Evolutionary conservation across 2,797 vertebrate genomes (phyloP), one percentile per base, ranked within the genome.

Genomic region (Gymnothorax javanicus): DNA sequence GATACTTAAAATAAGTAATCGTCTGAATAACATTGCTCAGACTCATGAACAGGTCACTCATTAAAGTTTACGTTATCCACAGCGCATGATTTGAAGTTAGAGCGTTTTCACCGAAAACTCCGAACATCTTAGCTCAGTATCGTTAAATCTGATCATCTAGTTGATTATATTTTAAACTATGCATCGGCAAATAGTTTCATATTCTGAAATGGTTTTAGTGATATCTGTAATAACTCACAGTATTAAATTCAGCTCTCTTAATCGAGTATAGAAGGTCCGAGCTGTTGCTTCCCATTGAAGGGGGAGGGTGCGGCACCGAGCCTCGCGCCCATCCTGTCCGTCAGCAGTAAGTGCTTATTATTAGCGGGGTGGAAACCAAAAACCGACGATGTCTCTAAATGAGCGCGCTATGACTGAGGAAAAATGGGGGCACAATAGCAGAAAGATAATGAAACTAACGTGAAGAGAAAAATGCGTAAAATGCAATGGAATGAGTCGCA

Each of bases 361-460:
- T 89, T 90, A 90, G 87, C 92, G 89, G 86, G 83, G 92, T 87
- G 91, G 89, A 91, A 93, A 93, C 94, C 94, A 94, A 93, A 90
- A 92, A 93, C 88, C 88, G 85, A 90, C 90, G 90, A 91, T 90
- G 87, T 89, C 92, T 94, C 89, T 9, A 71, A 71, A n/a, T 93
- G 94, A 93, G 91, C 90, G 92, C 91, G 90, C 90, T 90, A 88
- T 90, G 89, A 92, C 89, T 91, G 91, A 93, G 91, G 90, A 90
- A 89, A 91, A 91, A 88, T 4, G n/a, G 9, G n/a, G 27, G 11
- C 0, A 71, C 6, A 50, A 77, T 17, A 50, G 20, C 33, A 52
- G 17, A 52, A 77, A 77, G 1, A 15, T 5, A 77, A 43, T 50
- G 23, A 92, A 92, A 89, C 91, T 89, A 89, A 91, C 91, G 90